Conservation (phyloP, 2,888 invertebrate genomes). For the Atrina japonica region DNA sequence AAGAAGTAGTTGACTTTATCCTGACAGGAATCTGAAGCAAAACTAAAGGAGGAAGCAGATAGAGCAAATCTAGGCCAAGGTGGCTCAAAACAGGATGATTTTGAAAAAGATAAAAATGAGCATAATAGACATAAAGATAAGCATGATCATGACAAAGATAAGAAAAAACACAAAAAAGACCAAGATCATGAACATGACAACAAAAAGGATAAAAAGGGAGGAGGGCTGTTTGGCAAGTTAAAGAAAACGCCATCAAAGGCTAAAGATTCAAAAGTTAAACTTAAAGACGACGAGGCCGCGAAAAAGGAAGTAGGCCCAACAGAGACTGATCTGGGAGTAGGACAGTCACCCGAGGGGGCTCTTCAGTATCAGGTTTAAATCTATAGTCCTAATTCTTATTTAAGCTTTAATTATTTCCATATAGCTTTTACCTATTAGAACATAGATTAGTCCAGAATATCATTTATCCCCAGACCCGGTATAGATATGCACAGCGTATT, state of each 20-base stretch:
- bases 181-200: constrained; percentile 12
- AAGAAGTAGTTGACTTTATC: neutral
- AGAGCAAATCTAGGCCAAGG: constrained; percentile 16
- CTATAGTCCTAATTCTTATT: neutral
- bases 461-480: neutral
- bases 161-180: constrained; percentile 17
- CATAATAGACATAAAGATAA: constrained; percentile 20
- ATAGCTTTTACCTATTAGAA: neutral
- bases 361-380: no score
- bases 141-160: constrained; percentile 17
- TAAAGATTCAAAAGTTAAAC: constrained; percentile 25
- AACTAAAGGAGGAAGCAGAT: constrained; percentile 2
- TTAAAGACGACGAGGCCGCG: constrained; percentile 5
- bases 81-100: constrained; percentile 11
- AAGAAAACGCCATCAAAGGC: constrained; percentile 31
- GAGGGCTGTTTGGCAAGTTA: constrained; percentile 33
- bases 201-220: constrained; percentile 33
- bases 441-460: neutral
- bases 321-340: neutral
- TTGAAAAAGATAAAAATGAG: constrained; percentile 15
- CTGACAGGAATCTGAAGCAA: no score
- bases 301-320: neutral
- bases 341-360: neutral
- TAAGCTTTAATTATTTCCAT: neutral
- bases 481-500: no score